Conservation (phyloP, 53 echinoderm and acorn worm genomes). For the Antedon mediterranea region DNA sequence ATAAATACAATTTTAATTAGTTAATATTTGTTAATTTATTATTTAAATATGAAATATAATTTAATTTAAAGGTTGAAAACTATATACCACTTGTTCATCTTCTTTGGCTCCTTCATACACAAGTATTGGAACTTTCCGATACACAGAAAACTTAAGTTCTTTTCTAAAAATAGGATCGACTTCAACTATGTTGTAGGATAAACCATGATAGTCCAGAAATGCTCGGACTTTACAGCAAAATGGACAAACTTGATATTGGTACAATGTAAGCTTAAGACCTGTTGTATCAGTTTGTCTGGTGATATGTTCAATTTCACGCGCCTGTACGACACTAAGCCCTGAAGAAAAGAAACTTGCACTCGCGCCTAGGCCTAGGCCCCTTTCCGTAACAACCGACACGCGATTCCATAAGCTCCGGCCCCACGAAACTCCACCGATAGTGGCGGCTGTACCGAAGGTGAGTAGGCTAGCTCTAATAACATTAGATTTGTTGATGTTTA, state of each 20-base stretch:
- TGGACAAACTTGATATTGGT: constrained; percentile 91
- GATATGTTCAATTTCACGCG: background rate
- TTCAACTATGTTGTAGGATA: constrained; percentile 69
- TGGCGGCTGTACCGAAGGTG: background rate
- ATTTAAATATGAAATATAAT: too few relatives aligned
- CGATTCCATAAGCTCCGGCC: background rate
- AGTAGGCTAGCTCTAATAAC: background rate
- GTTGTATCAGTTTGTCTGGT: constrained; percentile 23
- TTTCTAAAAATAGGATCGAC: constrained; percentile 74
- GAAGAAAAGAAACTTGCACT: background rate
- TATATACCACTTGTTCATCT: constrained; percentile 26
- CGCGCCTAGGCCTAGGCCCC: background rate
- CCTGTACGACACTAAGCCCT: background rate
- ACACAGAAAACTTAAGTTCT: constrained; percentile 80
- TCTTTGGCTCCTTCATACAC: constrained; percentile 29
- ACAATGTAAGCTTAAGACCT: constrained; percentile 58
- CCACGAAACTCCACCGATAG: background rate
- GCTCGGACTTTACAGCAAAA: constrained; percentile 94
- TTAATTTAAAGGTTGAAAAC: background rate
- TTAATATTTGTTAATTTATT: too few relatives aligned
- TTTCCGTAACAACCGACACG: background rate
- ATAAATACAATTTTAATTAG: too few relatives aligned
- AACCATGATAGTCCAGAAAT: constrained; percentile 81
- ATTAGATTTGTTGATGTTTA: background rate
- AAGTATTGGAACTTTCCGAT: constrained; percentile 87